These are phyloP conservation scores for Cotesia typhae DNA, from an alignment of 1,140 invertebrate species.

Conservation along the genomic window DNA sequence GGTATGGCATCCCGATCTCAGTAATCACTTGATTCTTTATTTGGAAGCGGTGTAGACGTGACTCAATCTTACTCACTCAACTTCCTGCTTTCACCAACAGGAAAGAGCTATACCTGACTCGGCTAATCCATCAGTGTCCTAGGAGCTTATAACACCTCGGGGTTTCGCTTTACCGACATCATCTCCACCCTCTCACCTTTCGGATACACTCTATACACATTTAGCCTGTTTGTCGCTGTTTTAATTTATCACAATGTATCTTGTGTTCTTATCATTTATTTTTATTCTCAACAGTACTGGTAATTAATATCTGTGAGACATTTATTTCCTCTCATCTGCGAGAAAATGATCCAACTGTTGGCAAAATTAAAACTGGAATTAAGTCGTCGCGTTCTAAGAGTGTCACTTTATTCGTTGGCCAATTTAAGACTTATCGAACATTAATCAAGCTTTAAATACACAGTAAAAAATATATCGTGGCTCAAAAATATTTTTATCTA, in stretches of 20 bases:
- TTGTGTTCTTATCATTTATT: slow-evolving; percentile 2
- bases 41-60: slow-evolving; percentile 32
- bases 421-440: too few relatives aligned
- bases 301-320: too few relatives aligned
- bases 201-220: background rate
- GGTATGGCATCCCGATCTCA: too few relatives aligned
- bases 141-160: slow-evolving; percentile 35
- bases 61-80: slow-evolving; percentile 45
- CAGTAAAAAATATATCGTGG: too few relatives aligned
- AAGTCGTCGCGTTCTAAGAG: too few relatives aligned
- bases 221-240: slow-evolving; percentile 17
- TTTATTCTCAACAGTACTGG: background rate
- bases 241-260: slow-evolving; percentile 28
- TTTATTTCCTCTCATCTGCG: too few relatives aligned
- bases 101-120: slow-evolving; percentile 38
- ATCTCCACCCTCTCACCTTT: slow-evolving; percentile 1
- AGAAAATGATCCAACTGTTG: too few relatives aligned
- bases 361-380: too few relatives aligned
- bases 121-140: slow-evolving; percentile 44
- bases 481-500: too few relatives aligned
- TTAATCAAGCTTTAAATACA: too few relatives aligned
- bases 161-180: slow-evolving; percentile 19
- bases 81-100: slow-evolving; percentile 31
- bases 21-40: background rate
- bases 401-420: too few relatives aligned